Conservation (phyloP, 2,113 vertebrate genomes). For the Talpa occidentalis region DNA sequence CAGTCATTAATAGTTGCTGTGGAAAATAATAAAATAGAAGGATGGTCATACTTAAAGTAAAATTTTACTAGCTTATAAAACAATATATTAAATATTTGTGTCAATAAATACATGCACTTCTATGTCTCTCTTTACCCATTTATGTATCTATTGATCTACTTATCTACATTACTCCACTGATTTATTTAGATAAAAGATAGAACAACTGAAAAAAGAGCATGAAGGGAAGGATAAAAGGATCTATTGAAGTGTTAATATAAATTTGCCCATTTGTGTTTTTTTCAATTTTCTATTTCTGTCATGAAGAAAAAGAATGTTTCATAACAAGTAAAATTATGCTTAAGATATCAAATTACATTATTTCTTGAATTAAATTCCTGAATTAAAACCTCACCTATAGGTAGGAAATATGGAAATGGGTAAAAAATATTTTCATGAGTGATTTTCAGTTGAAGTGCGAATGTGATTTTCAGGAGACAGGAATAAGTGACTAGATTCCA, state of each 20-base stretch:
- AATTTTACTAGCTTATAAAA: not conserved
- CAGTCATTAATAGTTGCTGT: not conserved
- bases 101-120: not conserved
- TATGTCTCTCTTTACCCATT: not conserved
- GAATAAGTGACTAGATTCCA: not conserved
- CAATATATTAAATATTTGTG: not conserved
- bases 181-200: not conserved
- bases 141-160: not conserved
- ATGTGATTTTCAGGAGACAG: not conserved
- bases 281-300: not conserved
- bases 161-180: not conserved
- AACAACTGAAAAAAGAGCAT: not conserved
- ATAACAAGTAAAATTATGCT: not conserved
- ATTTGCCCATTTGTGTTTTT: not conserved
- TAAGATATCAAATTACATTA: not conserved
- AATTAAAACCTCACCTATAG: not conserved
- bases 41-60: not conserved
- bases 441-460: not conserved
- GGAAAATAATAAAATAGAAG: slow-evolving; percentile 16
- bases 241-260: not conserved
- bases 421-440: not conserved
- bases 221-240: not conserved
- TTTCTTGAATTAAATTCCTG: no score
- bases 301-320: not conserved
- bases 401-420: not conserved